Evolutionary conservation across 2,888 invertebrate species (phyloP), one percentile per base, ranked within the genome.

Genomic region (Cynaeus angustus): DNA sequence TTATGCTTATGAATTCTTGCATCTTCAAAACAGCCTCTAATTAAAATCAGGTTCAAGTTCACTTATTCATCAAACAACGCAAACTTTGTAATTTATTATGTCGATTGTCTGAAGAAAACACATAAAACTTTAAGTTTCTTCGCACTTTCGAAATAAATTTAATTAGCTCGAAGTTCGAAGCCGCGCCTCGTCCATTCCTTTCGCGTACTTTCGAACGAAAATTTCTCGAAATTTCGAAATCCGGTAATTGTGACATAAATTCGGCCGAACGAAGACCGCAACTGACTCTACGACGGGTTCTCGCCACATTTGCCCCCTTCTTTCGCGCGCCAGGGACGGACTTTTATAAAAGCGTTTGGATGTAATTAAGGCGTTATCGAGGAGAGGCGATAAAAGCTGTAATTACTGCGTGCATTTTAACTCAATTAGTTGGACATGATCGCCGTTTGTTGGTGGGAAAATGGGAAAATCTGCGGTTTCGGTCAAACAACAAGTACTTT

Each of bases 351-450:
- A 50, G 50, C 50, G 50, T 50, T 50, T 50, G 50, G 1, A 8
- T 50, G 50, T 50, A 50, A 50, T 50, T 50, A 50, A 28, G 50
- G 10, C 28, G 5, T 28, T 50, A 50, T 50, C 50, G 50, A 28
- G 13, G 1, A 3, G 16, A 28, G 9, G 10, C 50, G 50, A 50
- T 50, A 50, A 26, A 48, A 10, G 28, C 12, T 6, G 26, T 50
- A 50, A 50, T 50, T 28, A n/a, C 50, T 30, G 8, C 16, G 2
- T 50, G 48, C 48, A 50, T 50, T 8, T 50, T 26, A 10, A 8
- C 1, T 28, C 50, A 28, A 50, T 50, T 26, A 30, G 50, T 12
- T 7, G 28, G n/a, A 48, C 48, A 48, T 16, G 1, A 16, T 48
- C 8, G 33, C 33, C 7, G 2, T 7, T 33, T 33, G 33, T 33